Evolutionary conservation across 1,140 invertebrate species (phyloP), one percentile per base, ranked within the genome.

Genomic region (Saccostrea glomerata): DNA sequence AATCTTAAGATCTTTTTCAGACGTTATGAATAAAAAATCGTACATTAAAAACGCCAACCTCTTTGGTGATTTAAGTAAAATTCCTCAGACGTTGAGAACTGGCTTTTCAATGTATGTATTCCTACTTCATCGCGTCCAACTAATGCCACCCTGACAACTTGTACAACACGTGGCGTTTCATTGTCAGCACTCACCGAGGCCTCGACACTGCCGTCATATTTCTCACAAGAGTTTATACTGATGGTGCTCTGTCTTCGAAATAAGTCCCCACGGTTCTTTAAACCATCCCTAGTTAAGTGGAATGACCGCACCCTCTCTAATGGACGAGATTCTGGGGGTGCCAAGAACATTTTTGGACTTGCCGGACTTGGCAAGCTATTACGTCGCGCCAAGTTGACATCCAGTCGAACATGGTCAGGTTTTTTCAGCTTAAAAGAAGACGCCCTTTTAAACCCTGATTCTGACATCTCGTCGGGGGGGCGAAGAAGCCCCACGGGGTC

Each of bases 251-350:
- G 40, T 54, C 82, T 47, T 23, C 82, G 82, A 23, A 84, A 0
- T n/a, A 55, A 20, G 23, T 84, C 82, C 55, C 82, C 82, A 36
- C 82, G 17, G 82, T 84, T 84, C 40, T 23, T 56, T n/a, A 84
- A n/a, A 11, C 82, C 82, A 23, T 54, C 55, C 20, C 82, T 84
- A 23, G 82, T 54, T 23, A 84, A 23, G 30, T 84, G 82, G 55
- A 84, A 84, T 47, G 82, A 84, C 55, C 82, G 40, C 17, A 84
- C 82, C 40, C 82, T 54, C 20, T 84, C 82, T 84, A 84, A 30
- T 36, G 70, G 70, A 36, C 70, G 70, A 2, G 12, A 12, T 25
- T 77, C 70, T 13, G 70, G 70, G 70, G 25, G 70, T 25, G 25
- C 25, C 70, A 77, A 36, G 25, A 77, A 40, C 70, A 77, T 77